Base-by-base conservation (phyloP, 1,140 invertebrate species). In the Palaemon carinicauda region DNA sequence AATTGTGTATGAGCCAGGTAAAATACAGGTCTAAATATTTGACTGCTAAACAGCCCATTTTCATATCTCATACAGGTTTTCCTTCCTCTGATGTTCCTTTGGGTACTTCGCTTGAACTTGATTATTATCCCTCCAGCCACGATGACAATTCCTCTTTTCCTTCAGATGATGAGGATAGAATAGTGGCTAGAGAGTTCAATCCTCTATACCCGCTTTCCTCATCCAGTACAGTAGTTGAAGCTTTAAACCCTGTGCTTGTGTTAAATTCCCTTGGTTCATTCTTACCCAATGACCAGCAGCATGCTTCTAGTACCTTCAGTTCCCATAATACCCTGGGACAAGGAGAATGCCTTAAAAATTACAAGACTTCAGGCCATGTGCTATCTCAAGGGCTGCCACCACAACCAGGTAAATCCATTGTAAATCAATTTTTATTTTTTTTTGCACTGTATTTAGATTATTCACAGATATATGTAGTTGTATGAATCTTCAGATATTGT, bases 131-230 rank as follows among this genome's bases (percentile, higher is more conserved):
- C 27, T 74, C 84, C 19, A 80, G 77, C 15, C 60, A 80, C 27
- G 60, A 74, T 53, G 84, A 86, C 41, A 31, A 56, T 56, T 85
- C 82, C 24, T 86, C 83, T 33, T 73, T 65, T 33, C 71, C 80
- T 33, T 82, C 80, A 27, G 52, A 60, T 29, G 56, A 51, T 60
- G 79, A 65, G 27, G 27, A 80, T 21, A 80, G 60, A 33, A 50
- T 50, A 31, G 41, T 41, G 41, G 41, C 65, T 69, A 69, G 21
- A 15, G 29, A 69, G 0, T 21, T 31, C 65, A 14, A 14, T 4
- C n/a, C 65, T 24, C 17, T n/a, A 69, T 3, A 31, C 24, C 14
- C 29, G 19, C 31, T 10, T 3, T 65, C 3, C n/a, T 33, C 65
- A 29, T 60, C 73, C 27, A 50, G 31, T 54, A 21, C 78, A 33